Conservation (phyloP, 2,888 invertebrate species). For the Copidosoma aretas region DNA sequence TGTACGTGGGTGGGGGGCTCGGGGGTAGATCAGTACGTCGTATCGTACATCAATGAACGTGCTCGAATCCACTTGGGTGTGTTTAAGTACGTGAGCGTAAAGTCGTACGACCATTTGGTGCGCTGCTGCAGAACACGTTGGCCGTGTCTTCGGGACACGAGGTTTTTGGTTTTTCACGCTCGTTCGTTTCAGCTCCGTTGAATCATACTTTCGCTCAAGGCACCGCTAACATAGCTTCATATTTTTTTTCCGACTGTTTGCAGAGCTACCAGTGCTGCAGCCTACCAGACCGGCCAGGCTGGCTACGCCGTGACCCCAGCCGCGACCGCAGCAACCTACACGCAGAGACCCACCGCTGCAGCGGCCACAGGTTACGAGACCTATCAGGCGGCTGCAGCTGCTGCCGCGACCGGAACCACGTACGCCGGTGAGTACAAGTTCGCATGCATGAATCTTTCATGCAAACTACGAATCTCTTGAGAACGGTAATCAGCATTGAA, state of each 20-base stretch:
- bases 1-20: too few relatives aligned
- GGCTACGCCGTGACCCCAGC: slow-evolving; percentile 85
- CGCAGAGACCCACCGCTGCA: slow-evolving; percentile 79
- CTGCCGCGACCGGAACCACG: slow-evolving; percentile 78
- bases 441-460: too few relatives aligned
- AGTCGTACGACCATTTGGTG: too few relatives aligned
- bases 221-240: background rate
- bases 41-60: too few relatives aligned
- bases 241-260: background rate
- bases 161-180: too few relatives aligned
- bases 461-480: too few relatives aligned
- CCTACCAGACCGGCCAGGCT: slow-evolving; percentile 83
- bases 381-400: slow-evolving; percentile 76
- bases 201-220: background rate
- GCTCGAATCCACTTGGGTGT: too few relatives aligned
- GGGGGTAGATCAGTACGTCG: too few relatives aligned
- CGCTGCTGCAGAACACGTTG: too few relatives aligned
- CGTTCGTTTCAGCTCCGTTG: too few relatives aligned
- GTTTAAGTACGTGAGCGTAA: too few relatives aligned
- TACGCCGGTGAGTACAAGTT: slow-evolving; percentile 64
- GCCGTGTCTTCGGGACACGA: too few relatives aligned
- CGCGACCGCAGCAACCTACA: slow-evolving; percentile 83
- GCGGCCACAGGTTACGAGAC: slow-evolving; percentile 83
- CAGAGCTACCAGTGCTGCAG: slow-evolving; percentile 76
- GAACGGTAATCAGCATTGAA: slow-evolving; percentile 48